Conservation (phyloP, 2,888 invertebrate species). For the Sclerodermus sp. region DNA sequence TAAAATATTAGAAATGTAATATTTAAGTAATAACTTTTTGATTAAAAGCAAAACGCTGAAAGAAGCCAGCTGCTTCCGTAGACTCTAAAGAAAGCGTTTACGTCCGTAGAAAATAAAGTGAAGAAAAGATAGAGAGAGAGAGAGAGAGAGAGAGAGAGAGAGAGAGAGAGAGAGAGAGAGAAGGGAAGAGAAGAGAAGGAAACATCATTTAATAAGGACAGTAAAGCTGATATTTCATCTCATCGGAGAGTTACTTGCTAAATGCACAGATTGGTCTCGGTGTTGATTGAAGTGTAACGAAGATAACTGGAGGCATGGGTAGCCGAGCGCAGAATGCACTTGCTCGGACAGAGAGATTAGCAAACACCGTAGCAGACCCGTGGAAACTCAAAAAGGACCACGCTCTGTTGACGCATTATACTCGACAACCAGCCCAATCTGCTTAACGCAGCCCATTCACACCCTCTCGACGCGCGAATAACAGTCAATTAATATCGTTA, state of each 20-base stretch:
- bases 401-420: slow-evolving; percentile 36
- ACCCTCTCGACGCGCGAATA: no score
- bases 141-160: no score
- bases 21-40: no score
- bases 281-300: slow-evolving; percentile 56
- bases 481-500: no score
- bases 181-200: slow-evolving; percentile 17
- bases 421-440: slow-evolving; percentile 19
- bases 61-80: no score
- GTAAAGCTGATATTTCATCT: slow-evolving; percentile 13
- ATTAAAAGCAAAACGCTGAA: no score
- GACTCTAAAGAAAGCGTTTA: no score
- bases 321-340: slow-evolving; percentile 45
- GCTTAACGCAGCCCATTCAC: background rate
- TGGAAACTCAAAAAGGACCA: slow-evolving; percentile 44
- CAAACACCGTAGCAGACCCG: slow-evolving; percentile 40
- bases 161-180: no score
- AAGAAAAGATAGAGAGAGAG: no score
- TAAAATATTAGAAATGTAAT: no score
- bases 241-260: slow-evolving; percentile 24
- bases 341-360: slow-evolving; percentile 44
- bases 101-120: no score
- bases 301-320: slow-evolving; percentile 50
- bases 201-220: background rate
- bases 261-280: slow-evolving; percentile 41